Conservation (phyloP, 2,888 invertebrate species). For the Iselma pallidipennis region DNA sequence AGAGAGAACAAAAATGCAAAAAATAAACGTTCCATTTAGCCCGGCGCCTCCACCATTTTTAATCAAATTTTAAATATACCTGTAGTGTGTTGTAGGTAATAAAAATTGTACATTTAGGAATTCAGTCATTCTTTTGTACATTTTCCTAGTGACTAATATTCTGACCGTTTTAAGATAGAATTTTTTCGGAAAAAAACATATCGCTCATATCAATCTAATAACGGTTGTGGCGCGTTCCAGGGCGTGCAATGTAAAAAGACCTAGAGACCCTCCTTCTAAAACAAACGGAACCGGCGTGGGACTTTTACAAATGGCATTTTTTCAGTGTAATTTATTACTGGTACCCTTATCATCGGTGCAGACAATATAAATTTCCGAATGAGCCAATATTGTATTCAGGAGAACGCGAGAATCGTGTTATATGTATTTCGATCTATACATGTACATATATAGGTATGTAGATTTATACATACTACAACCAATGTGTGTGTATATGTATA, state of each 20-base stretch:
- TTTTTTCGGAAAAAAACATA: background rate
- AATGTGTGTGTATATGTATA: slow-evolving; percentile 3
- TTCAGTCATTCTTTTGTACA: background rate
- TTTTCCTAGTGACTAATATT: background rate
- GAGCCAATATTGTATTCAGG: slow-evolving; percentile 52
- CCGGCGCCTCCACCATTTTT: background rate
- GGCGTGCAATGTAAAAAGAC: background rate
- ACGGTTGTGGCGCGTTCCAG: slow-evolving; percentile 3
- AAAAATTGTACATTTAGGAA: background rate
- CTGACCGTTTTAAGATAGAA: background rate
- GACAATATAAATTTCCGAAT: slow-evolving; percentile 55
- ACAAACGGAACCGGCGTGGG: slow-evolving; percentile 35
- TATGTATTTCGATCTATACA: background rate
- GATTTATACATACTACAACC: background rate
- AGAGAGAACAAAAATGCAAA: background rate
- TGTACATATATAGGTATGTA: background rate
- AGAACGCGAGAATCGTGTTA: slow-evolving; percentile 26
- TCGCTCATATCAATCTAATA: slow-evolving; percentile 14
- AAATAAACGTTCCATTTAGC: too few relatives aligned
- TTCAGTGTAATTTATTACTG: slow-evolving; percentile 51
- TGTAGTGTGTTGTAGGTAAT: too few relatives aligned
- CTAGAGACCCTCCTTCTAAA: slow-evolving; percentile 20
- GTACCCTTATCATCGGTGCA: slow-evolving; percentile 53
- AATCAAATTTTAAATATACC: background rate
- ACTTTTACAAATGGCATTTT: slow-evolving; percentile 53